A percentile compares a stretch with the other conserved stretches of the same genome.
phyloP scores from a whole-genome alignment of 1,140 invertebrate species.

The Schlechtendalia chinensis region DNA sequence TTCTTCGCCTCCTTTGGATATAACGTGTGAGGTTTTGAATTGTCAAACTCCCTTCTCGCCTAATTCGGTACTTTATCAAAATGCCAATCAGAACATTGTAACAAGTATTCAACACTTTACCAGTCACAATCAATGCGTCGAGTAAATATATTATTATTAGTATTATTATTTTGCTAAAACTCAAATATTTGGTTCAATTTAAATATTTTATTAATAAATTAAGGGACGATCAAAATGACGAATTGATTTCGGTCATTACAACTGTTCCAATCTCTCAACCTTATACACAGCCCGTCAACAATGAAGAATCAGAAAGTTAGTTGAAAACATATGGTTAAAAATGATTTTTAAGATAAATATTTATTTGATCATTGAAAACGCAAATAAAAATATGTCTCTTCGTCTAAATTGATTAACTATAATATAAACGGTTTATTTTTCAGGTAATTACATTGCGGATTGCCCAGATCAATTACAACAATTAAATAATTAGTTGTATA shows the following conservation, averaged over 20 bases:
- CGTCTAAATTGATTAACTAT: neutral
- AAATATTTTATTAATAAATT: neutral
- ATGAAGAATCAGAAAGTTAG: neutral
- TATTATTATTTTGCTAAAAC: neutral
- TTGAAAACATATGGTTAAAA: neutral
- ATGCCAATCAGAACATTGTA: neutral
- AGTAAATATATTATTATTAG: slow-evolving; percentile 13
- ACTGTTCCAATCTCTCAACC: slow-evolving; percentile 42
- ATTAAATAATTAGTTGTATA: neutral
- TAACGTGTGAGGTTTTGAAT: slow-evolving; percentile 17
- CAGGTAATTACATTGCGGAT: neutral
- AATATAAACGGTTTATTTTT: neutral
- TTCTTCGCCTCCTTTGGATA: neutral
- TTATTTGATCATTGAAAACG: too few relatives aligned
- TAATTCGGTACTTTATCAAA: slow-evolving; percentile 25
- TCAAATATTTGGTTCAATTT: neutral
- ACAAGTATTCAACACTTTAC: neutral
- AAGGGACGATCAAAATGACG: slow-evolving; percentile 45
- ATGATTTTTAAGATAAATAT: too few relatives aligned
- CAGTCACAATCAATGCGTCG: neutral
- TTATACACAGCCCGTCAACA: neutral
- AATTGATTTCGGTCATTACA: slow-evolving; percentile 39
- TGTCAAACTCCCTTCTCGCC: neutral
- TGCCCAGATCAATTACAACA: neutral
- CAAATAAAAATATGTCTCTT: neutral